A percentile compares a stretch with the other conserved stretches of the same genome.
Conservation (phyloP, 1,140 invertebrate species). For the Musca vetustissima region DNA sequence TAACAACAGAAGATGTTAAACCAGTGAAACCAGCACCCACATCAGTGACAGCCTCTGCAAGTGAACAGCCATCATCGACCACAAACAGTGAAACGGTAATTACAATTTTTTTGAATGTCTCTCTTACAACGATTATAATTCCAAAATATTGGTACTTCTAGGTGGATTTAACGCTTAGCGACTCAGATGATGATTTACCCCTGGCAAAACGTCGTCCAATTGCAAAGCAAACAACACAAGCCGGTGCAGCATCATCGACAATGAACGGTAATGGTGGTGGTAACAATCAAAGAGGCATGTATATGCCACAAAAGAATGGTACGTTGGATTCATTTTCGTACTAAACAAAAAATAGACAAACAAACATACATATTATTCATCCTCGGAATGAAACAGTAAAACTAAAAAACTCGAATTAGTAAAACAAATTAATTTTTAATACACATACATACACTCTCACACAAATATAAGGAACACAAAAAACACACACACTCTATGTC, state of each 20-base stretch:
- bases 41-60: constrained; percentile 36
- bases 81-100: constrained; percentile 53
- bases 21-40: constrained; percentile 36
- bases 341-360: constrained; percentile 31
- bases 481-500: too few relatives aligned
- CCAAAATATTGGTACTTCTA: constrained; percentile 25
- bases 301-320: constrained; percentile 48
- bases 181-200: constrained; percentile 57
- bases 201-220: constrained; percentile 52
- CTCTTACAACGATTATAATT: not conserved
- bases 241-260: constrained; percentile 43
- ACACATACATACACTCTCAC: not conserved
- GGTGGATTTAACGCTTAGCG: constrained; percentile 56
- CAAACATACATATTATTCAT: constrained; percentile 31
- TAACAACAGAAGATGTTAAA: constrained; percentile 47
- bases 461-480: not conserved
- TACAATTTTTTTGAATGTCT: not conserved
- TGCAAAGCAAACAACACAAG: constrained; percentile 35
- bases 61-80: constrained; percentile 53
- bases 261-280: constrained; percentile 33
- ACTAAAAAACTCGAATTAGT: not conserved
- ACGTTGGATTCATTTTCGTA: constrained; percentile 54
- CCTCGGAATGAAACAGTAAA: not conserved
- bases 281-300: constrained; percentile 41
- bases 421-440: not conserved